Conservation (phyloP, 37 sponge, comb jelly and placozoan species). For the Corticium candelabrum region DNA sequence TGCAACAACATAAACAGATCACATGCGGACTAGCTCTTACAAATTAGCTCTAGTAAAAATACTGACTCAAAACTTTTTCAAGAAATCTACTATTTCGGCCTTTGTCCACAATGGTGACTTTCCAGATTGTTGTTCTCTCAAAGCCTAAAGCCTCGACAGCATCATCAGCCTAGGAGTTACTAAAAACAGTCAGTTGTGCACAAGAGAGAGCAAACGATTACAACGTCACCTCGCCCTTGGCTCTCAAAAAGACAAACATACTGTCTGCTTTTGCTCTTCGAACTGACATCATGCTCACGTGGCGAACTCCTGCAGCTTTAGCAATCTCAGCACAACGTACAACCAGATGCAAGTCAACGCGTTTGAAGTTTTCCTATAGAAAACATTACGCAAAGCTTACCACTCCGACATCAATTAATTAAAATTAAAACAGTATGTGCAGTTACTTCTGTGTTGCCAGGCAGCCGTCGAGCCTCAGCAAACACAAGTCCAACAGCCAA, state of each 20-base stretch:
- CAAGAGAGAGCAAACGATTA: not conserved
- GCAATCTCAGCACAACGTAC: slow-evolving; percentile 39
- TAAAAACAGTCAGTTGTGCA: not conserved
- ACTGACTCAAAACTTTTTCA: slow-evolving; percentile 47
- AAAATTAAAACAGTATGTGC: no score
- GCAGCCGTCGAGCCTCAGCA: slow-evolving; percentile 33
- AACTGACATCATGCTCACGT: slow-evolving; percentile 56
- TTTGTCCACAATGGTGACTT: slow-evolving; percentile 52
- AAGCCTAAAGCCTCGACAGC: slow-evolving; percentile 30
- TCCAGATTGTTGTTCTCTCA: slow-evolving; percentile 29
- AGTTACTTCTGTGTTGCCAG: no score
- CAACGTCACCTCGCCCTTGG: slow-evolving; percentile 55
- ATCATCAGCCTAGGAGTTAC: slow-evolving; percentile 25
- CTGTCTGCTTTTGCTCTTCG: slow-evolving; percentile 48
- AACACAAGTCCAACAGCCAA: slow-evolving; percentile 62
- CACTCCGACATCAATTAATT: no score
- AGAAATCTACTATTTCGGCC: slow-evolving; percentile 29
- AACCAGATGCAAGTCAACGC: slow-evolving; percentile 63
- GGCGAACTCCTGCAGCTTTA: slow-evolving; percentile 45
- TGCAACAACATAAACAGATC: not conserved
- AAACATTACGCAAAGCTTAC: no score
- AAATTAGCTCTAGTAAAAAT: no score
- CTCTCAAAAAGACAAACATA: slow-evolving; percentile 48
- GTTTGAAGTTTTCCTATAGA: slow-evolving; percentile 55
- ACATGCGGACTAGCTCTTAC: no score